Evolutionary conservation across 1,140 invertebrate genomes (phyloP), one percentile per base, ranked within the genome.

Genomic region (Mya arenaria): DNA sequence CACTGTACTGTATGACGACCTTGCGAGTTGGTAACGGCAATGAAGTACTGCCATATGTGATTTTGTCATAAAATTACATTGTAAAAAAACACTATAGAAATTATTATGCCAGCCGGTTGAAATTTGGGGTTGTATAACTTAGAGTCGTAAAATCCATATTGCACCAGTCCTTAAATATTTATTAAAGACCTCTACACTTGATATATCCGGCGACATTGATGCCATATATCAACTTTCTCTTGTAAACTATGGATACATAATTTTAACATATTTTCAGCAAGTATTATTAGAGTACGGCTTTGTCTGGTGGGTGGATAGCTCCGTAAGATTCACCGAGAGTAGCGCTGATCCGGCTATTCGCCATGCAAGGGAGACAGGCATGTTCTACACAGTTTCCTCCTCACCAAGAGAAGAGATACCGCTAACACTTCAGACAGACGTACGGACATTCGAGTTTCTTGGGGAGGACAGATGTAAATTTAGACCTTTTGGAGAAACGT

Each of bases 151-250:
- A 48, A 10, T 48, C 10, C n/a, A 48, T 48, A 13, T 10, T 13
- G 44, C 10, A 48, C 44, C 10, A 30, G n/a, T 13, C 10, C 10
- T 13, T 10, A 13, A 13, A 13, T 13, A 10, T 48, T 48, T 48
- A 13, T 48, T 62, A 37, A 60, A 36, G 23, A 60, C 23, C 30
- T 48, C 15, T n/a, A 15, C 2, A 55, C 23, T 10, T 30, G 37
- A 5, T 65, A 80, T 71, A 66, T 65, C 23, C 63, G 77, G 28
- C 71, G 77, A 30, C 65, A 80, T 25, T 23, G 77, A 62, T 80
- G 69, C 39, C 65, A 80, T 39, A 65, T 71, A 44, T 39, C 77
- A 23, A 66, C 41, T 4, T 30, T 80, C 2, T 39, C 65, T 36
- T 44, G 69, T 17, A 69, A 71, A 13, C 32, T 62, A 32, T 28